phyloP scores from a whole-genome alignment of 2,113 vertebrate species.

The Mustela nigripes region DNA sequence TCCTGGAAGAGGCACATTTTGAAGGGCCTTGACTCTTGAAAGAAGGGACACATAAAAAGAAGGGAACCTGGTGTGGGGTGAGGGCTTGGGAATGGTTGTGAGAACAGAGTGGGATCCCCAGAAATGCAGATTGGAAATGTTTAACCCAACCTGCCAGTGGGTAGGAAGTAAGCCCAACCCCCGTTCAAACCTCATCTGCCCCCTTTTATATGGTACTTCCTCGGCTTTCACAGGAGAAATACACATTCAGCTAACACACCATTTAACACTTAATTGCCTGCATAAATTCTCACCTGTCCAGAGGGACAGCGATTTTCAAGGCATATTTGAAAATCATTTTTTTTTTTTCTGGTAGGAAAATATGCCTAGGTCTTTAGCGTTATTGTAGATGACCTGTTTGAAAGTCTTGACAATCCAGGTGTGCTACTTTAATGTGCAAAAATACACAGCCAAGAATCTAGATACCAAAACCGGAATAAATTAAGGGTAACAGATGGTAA shows the following conservation, averaged over 20 bases:
- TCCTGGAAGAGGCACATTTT: background rate
- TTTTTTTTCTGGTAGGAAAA: background rate
- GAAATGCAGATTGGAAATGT: background rate
- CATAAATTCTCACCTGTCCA: constrained; percentile 56
- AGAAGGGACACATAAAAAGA: background rate
- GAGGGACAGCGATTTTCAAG: background rate
- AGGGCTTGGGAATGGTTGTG: background rate
- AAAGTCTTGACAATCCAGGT: background rate
- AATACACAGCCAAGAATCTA: background rate
- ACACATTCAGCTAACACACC: constrained; percentile 40
- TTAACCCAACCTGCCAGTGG: background rate
- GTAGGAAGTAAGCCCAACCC: background rate
- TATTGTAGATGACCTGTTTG: background rate
- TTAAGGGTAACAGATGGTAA: background rate
- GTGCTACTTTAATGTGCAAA: constrained; percentile 20
- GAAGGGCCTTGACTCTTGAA: constrained; percentile 11
- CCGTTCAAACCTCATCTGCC: background rate
- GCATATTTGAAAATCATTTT: background rate
- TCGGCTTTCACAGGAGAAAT: background rate
- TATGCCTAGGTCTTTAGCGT: background rate
- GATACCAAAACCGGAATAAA: background rate
- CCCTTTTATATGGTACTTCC: background rate
- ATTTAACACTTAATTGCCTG: constrained; percentile 32
- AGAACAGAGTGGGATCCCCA: background rate
- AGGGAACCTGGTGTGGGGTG: background rate